phyloP scores from a whole-genome alignment of 2,113 vertebrate species.

The Daubentonia madagascariensis region DNA sequence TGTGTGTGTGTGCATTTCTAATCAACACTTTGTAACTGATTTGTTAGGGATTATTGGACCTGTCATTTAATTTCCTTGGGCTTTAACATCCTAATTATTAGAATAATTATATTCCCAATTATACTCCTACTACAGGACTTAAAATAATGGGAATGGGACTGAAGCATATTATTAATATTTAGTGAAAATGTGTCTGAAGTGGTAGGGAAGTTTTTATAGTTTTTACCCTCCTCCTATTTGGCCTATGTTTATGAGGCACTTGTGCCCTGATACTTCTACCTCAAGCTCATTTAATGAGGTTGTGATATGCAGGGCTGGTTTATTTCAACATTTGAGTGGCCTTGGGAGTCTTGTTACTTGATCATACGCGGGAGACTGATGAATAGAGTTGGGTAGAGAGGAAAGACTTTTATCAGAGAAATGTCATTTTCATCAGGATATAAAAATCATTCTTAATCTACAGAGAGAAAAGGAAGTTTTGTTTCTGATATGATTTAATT shows the following conservation, averaged over 20 bases:
- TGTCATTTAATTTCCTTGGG: conserved; percentile 12
- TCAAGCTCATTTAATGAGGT: conserved; percentile 10
- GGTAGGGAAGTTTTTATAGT: background rate
- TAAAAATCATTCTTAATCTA: conserved; percentile 55
- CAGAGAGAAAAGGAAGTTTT: conserved; percentile 13
- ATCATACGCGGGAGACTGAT: conserved; percentile 35
- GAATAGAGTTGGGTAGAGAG: conserved; percentile 28
- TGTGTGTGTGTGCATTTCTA: background rate
- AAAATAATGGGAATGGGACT: background rate
- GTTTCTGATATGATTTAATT: conserved; percentile 45
- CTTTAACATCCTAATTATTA: background rate
- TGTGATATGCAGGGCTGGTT: background rate
- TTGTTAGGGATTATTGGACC: background rate
- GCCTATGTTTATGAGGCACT: background rate
- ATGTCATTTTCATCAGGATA: conserved; percentile 43
- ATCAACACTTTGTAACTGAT: background rate
- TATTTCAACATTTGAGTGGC: conserved; percentile 47
- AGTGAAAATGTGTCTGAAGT: background rate
- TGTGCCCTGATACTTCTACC: background rate
- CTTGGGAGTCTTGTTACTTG: conserved; percentile 34
- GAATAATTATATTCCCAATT: background rate
- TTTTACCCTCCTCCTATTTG: background rate
- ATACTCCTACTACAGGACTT: background rate
- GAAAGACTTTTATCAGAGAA: conserved; percentile 44
- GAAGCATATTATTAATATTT: background rate